Evolutionary conservation across 2,888 invertebrate species (phyloP).

Genomic region (Vandiemenella viatica): DNA sequence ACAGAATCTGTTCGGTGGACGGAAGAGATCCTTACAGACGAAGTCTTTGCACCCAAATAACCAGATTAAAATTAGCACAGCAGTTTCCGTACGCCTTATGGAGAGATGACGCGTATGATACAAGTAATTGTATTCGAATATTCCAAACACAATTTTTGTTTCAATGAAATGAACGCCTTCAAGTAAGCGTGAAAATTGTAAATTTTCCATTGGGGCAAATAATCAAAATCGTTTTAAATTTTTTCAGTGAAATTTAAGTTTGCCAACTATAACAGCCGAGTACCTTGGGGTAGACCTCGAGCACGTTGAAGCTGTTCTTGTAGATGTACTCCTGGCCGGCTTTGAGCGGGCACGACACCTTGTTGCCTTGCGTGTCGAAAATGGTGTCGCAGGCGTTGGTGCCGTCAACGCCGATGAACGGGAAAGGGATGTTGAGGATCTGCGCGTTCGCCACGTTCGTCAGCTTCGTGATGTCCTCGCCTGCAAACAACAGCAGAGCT

Average conservation of each 20-base stretch:
- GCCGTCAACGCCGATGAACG: slow-evolving; percentile 64
- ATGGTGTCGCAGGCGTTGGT: slow-evolving; percentile 49
- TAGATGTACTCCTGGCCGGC: slow-evolving; percentile 52
- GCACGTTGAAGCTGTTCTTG: slow-evolving; percentile 43
- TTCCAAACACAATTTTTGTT: no score
- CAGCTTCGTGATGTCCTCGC: slow-evolving; percentile 36
- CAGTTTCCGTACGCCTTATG: no score
- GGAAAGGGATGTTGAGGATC: slow-evolving; percentile 45
- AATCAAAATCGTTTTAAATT: not conserved
- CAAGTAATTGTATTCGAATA: no score
- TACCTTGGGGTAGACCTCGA: slow-evolving; percentile 40
- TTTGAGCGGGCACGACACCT: slow-evolving; percentile 50
- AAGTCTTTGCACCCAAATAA: no score
- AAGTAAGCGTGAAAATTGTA: no score
- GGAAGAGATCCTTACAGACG: no score
- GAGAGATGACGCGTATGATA: no score
- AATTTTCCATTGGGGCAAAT: not conserved
- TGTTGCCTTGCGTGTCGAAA: slow-evolving; percentile 38
- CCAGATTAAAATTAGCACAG: no score
- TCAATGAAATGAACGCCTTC: no score
- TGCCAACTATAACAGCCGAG: slow-evolving; percentile 15
- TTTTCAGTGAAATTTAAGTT: not conserved
- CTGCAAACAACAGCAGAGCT: slow-evolving; percentile 27
- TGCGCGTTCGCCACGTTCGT: slow-evolving; percentile 46
- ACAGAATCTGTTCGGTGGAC: no score